A percentile compares a stretch with the other conserved stretches of the same genome.
Evolutionary conservation across 2,888 invertebrate species (phyloP).

Genomic region (Acanthoscelides obtectus): DNA sequence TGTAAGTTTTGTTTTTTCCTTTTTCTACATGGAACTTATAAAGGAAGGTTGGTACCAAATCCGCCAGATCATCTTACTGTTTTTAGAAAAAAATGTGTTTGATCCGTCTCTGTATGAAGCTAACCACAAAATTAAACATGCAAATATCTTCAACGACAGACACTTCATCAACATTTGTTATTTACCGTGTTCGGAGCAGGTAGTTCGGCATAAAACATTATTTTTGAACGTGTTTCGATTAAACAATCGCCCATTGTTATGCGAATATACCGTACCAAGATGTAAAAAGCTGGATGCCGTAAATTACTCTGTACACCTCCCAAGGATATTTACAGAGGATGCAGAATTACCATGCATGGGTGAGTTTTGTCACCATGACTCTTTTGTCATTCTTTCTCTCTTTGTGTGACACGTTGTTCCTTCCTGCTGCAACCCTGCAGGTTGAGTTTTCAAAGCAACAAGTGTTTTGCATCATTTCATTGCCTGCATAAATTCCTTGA

Average conservation of each 20-base stretch:
- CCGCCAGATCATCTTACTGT: too few relatives aligned
- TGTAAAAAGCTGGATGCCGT: background rate
- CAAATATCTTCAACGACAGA: background rate
- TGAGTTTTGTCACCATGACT: too few relatives aligned
- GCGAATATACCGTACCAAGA: background rate
- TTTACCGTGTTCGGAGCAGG: background rate
- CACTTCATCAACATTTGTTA: background rate
- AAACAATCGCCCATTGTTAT: background rate
- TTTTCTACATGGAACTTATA: too few relatives aligned
- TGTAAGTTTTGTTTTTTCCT: too few relatives aligned
- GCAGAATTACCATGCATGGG: too few relatives aligned
- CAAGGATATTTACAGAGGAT: background rate
- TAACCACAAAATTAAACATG: background rate
- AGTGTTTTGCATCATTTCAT: too few relatives aligned
- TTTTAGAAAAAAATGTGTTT: background rate
- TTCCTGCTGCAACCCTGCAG: too few relatives aligned
- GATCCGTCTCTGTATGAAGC: background rate
- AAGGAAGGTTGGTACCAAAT: too few relatives aligned
- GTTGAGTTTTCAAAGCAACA: too few relatives aligned
- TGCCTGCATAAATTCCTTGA: too few relatives aligned
- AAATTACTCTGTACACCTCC: background rate
- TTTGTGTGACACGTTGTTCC: too few relatives aligned
- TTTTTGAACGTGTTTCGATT: background rate
- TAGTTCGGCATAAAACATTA: background rate
- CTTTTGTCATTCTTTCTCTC: too few relatives aligned